These are phyloP conservation scores for Amblyraja radiata DNA, from an alignment of 2,797 vertebrate genomes.

Conservation along the genomic window DNA sequence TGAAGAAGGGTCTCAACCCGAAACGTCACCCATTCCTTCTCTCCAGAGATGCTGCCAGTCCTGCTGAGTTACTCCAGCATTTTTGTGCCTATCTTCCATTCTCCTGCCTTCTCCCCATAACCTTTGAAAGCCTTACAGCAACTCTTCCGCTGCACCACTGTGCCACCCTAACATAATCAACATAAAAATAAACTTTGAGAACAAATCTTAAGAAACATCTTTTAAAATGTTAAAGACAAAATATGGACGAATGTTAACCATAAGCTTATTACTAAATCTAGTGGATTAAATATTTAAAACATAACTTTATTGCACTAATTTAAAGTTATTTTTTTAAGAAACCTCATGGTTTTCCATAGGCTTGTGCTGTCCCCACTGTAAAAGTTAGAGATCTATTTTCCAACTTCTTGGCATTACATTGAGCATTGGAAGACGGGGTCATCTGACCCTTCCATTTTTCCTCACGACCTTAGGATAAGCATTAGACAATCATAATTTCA, in stretches of 20 bases:
- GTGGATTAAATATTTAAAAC: not conserved
- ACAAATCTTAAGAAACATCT: not conserved
- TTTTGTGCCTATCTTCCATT: too few species aligned
- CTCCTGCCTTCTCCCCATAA: too few species aligned
- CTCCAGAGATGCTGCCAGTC: too few species aligned
- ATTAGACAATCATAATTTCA: not conserved
- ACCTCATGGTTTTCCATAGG: not conserved
- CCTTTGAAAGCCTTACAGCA: too few species aligned
- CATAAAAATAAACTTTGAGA: slow-evolving; percentile 9
- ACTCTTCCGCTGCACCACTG: too few species aligned
- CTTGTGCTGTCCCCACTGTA: too few species aligned
- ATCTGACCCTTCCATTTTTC: not conserved
- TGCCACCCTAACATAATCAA: too few species aligned
- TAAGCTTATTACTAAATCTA: not conserved
- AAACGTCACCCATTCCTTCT: too few species aligned
- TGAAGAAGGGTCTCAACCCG: too few species aligned
- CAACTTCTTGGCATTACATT: not conserved
- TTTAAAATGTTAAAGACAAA: not conserved
- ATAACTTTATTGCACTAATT: not conserved
- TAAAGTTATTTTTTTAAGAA: not conserved
- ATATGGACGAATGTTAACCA: not conserved
- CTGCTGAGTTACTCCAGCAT: too few species aligned
- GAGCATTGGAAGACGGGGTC: not conserved
- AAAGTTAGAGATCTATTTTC: not conserved
- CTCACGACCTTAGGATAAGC: not conserved